Conservation (phyloP, 2,888 invertebrate species). For the Acanthopleura granulata region DNA sequence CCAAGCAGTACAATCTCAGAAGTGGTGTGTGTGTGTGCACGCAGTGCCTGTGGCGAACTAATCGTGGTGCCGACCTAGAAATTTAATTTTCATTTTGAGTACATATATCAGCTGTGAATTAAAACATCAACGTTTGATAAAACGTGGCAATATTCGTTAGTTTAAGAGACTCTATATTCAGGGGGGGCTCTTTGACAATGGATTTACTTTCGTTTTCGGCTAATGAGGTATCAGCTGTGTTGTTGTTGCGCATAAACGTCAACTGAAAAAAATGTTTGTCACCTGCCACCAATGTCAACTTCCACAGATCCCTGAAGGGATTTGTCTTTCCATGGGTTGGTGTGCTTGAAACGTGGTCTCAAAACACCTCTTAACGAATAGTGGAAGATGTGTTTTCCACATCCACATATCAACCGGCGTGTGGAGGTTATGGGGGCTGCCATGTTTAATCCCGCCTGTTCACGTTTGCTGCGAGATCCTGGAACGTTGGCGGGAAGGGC, state of each 20-base stretch:
- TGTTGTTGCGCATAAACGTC: not conserved
- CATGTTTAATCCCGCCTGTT: not conserved
- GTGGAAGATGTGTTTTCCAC: not conserved
- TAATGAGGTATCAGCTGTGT: not conserved
- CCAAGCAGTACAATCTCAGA: too few species aligned
- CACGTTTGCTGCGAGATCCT: not conserved
- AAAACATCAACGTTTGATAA: too few species aligned
- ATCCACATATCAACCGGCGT: not conserved
- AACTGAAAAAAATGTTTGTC: not conserved
- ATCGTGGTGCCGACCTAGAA: too few species aligned
- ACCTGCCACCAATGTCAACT: conserved; percentile 25
- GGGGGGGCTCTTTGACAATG: not conserved
- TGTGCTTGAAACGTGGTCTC: not conserved
- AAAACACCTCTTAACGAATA: not conserved
- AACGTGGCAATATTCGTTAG: too few species aligned
- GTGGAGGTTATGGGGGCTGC: not conserved
- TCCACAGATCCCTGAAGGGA: conserved; percentile 25
- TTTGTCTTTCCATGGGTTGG: conserved; percentile 29
- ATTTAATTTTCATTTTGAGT: too few species aligned
- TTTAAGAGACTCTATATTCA: too few species aligned
- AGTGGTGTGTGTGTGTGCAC: too few species aligned
- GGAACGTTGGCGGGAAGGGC: not conserved
- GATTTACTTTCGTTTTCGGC: not conserved
- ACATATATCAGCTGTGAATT: too few species aligned
- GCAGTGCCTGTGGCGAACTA: too few species aligned